Evolutionary conservation across 2,888 invertebrate species (phyloP).

Genomic region (Drosophila hamatofila): DNA sequence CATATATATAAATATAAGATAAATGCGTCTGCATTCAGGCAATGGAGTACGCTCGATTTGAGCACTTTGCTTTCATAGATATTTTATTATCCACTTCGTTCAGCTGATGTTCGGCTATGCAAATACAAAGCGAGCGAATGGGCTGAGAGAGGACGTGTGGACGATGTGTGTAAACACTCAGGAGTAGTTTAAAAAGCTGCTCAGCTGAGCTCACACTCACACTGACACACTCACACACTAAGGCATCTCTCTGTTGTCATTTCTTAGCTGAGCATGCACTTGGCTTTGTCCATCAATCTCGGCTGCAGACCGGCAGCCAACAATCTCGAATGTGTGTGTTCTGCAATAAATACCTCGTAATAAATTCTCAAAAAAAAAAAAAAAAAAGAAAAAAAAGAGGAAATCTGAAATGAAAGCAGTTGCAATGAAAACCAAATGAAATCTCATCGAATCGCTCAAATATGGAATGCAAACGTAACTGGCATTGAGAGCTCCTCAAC

Average conservation of each 20-base stretch:
- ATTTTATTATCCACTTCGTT: constrained; percentile 8
- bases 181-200: background rate
- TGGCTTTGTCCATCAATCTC: constrained; percentile 3
- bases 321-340: background rate
- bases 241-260: background rate
- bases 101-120: constrained; percentile 7
- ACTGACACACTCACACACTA: no score
- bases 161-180: constrained; percentile 4
- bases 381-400: no score
- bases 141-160: background rate
- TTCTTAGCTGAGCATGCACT: constrained; percentile 3
- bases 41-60: constrained; percentile 11
- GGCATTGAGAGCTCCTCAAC: background rate
- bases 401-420: background rate
- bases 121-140: constrained; percentile 5
- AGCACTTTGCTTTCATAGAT: constrained; percentile 8
- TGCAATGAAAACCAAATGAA: constrained; percentile 7
- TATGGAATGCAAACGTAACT: constrained; percentile 6
- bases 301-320: background rate
- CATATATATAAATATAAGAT: background rate
- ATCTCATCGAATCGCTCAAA: background rate
- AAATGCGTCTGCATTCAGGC: constrained; percentile 1
- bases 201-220: background rate
- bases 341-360: constrained; percentile 3
- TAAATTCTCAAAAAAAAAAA: background rate